Evolutionary conservation across 2,797 vertebrate genomes (phyloP), one percentile per base, ranked within the genome.

Genomic region (Spinus pinus): DNA sequence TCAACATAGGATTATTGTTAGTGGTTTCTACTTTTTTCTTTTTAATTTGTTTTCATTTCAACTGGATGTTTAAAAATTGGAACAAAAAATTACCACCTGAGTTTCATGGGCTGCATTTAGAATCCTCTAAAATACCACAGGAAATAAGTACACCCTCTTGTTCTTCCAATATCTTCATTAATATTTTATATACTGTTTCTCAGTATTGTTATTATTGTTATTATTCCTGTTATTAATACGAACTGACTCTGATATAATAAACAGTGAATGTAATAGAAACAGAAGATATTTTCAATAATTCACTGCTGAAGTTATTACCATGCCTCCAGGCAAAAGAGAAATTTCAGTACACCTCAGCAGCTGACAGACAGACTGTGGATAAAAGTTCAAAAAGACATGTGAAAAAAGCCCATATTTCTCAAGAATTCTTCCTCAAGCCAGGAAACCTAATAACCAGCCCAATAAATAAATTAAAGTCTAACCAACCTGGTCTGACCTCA

Each of bases 381-480:
- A 78, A 50, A 69, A 58, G 50, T 70, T 88, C 23, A 83, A 74
- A 86, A 78, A 82, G 35, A 84, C 3, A 23, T 21, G 46, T 73
- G 47, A 65, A 78, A 50, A 35, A 86, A 78, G 22, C 21, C 37
- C 12, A 4, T 81, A 74, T 90, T 87, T 81, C 42, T 87, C 66
- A 75, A 83, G 30, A 78, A 83, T 91, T 75, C 78, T 86, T 94
- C 74, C 49, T 74, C n/a, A 69, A 92, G 64, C 28, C 58, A 87
- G 60, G 3, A 90, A 86, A 82, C n/a, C 20, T 50, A 82, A 74
- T 86, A 81, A 90, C 18, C 11, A 74, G 56, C 10, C n/a, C 28
- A 86, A 86, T 86, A 74, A 91, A 86, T 86, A 75, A 90, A 88
- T 84, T 57, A 84, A 92, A 94, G 39, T 20, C 39, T 81, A 28